Conservation (phyloP, 1,140 invertebrate species). For the Bombus pascuorum region DNA sequence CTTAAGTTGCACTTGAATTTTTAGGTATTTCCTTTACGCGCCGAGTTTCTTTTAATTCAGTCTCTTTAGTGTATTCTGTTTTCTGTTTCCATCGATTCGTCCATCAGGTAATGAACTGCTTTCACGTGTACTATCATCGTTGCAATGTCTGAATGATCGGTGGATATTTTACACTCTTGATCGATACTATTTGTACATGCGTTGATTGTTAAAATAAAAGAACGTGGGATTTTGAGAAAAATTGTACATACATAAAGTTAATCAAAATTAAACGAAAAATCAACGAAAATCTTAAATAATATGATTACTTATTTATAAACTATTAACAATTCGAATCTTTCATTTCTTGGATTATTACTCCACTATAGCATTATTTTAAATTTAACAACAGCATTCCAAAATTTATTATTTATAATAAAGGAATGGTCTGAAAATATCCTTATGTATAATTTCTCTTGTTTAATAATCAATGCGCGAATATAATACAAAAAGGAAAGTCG, state of each 20-base stretch:
- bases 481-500: conserved; percentile 13
- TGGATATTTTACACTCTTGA: conserved; percentile 33
- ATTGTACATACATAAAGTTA: background rate
- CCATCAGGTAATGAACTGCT: background rate
- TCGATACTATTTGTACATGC: conserved; percentile 18
- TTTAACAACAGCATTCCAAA: background rate
- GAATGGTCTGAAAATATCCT: background rate
- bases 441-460: background rate
- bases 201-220: background rate
- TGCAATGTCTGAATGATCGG: conserved; percentile 8
- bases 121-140: background rate
- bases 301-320: background rate
- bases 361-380: background rate
- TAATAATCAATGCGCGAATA: conserved; percentile 32
- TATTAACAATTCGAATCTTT: background rate
- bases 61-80: conserved; percentile 53
- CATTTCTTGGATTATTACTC: background rate
- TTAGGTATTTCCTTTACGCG: background rate
- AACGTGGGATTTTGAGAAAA: background rate
- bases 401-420: background rate
- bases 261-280: background rate
- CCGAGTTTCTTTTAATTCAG: conserved; percentile 40
- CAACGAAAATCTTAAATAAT: background rate
- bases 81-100: conserved; percentile 19
- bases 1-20: conserved; percentile 48